phyloP scores from a whole-genome alignment of 2,113 vertebrate genomes.

The Turdus rufiventris region DNA sequence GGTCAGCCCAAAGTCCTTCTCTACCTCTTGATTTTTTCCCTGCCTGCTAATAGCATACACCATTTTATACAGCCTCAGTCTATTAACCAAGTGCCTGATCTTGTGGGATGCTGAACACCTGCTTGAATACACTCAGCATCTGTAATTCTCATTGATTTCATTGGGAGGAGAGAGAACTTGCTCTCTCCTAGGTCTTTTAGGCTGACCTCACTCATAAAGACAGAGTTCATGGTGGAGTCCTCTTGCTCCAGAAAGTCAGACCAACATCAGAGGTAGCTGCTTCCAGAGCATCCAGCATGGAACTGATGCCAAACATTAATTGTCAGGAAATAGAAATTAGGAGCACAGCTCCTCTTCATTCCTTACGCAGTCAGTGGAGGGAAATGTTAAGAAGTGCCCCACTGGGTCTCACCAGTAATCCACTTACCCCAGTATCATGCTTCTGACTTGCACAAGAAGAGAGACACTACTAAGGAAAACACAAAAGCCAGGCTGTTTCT shows the following conservation, averaged over 20 bases:
- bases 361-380: not conserved
- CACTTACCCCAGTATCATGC: not conserved
- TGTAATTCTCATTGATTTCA: slow-evolving; percentile 49
- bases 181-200: not conserved
- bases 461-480: not conserved
- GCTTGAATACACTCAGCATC: slow-evolving; percentile 18
- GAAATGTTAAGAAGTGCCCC: not conserved
- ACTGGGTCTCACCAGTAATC: not conserved
- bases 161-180: slow-evolving; percentile 14
- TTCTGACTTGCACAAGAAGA: not conserved
- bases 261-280: not conserved
- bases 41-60: slow-evolving; percentile 35
- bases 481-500: not conserved
- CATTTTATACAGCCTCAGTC: slow-evolving; percentile 36
- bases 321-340: not conserved
- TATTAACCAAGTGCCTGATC: slow-evolving; percentile 54
- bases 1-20: slow-evolving; percentile 17
- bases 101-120: slow-evolving; percentile 40
- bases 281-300: not conserved
- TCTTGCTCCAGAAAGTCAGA: not conserved
- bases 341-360: not conserved
- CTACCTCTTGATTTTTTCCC: slow-evolving; percentile 33
- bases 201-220: not conserved
- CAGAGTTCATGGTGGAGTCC: not conserved
- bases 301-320: not conserved